Conservation (phyloP, 2,888 invertebrate species). For the Acleris emargana region DNA sequence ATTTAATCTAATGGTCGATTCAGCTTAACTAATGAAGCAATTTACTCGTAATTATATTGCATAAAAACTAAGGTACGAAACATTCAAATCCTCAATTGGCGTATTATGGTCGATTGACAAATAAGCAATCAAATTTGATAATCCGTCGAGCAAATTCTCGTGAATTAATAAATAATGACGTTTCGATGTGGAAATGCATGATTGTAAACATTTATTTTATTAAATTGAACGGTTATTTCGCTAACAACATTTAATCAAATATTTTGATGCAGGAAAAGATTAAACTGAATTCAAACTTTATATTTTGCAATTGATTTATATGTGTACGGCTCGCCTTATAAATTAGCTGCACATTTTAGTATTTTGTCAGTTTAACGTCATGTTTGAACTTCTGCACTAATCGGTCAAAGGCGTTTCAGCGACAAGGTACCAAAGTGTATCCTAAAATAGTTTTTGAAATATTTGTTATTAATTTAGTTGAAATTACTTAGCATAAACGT, state of each 20-base stretch:
- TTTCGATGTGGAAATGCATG: not conserved
- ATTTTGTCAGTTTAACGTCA: too few relatives aligned
- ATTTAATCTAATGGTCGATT: too few relatives aligned
- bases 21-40: not conserved
- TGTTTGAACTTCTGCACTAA: too few relatives aligned
- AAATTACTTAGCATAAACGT: too few relatives aligned
- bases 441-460: too few relatives aligned
- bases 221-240: not conserved
- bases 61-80: not conserved
- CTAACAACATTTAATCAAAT: not conserved
- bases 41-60: not conserved
- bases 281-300: too few relatives aligned
- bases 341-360: too few relatives aligned
- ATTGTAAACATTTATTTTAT: not conserved
- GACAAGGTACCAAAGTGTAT: too few relatives aligned
- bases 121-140: not conserved
- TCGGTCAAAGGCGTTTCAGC: too few relatives aligned
- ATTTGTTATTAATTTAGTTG: too few relatives aligned
- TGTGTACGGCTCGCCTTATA: too few relatives aligned
- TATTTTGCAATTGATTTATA: too few relatives aligned
- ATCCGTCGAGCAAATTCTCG: not conserved
- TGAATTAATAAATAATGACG: not conserved
- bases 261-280: not conserved
- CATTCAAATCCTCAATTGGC: not conserved
- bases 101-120: not conserved